These are phyloP conservation scores for Muraenolepis orangiensis DNA, from an alignment of 2,797 vertebrate species.

Conservation along the genomic window DNA sequence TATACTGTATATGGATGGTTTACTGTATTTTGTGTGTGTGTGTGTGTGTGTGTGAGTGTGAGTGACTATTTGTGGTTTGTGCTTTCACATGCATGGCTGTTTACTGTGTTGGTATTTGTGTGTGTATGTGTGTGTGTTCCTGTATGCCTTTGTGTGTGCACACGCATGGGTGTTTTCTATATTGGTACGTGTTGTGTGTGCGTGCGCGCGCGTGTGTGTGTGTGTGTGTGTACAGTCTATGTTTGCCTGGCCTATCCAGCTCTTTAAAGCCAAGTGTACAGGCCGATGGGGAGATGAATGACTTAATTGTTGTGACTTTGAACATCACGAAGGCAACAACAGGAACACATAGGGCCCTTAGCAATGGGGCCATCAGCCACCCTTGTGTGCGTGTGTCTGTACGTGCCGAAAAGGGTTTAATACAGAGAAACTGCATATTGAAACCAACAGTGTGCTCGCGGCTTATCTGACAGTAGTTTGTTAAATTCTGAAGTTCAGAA, in stretches of 20 bases:
- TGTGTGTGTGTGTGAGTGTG: no score
- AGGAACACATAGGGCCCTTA: constrained; percentile 48
- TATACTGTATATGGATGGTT: neutral
- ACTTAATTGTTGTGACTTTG: constrained; percentile 63
- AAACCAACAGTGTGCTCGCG: neutral
- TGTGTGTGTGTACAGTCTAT: neutral
- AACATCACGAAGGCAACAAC: constrained; percentile 42
- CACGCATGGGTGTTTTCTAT: neutral
- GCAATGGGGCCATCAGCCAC: constrained; percentile 25
- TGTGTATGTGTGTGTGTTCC: neutral
- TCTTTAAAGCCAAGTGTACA: constrained; percentile 19
- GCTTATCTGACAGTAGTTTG: neutral
- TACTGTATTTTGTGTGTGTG: neutral
- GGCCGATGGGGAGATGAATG: constrained; percentile 46
- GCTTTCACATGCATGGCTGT: neutral
- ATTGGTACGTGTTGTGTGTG: neutral
- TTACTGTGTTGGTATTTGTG: neutral
- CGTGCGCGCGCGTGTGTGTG: neutral
- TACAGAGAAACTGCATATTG: neutral
- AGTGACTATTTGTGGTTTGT: neutral
- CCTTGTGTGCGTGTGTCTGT: neutral
- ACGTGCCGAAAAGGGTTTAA: constrained; percentile 26
- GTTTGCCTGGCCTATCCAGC: constrained; percentile 10
- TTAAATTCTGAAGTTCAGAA: neutral
- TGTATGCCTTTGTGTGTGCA: constrained; percentile 10